Percentiles rank a stretch among this genome's conserved stretches.
Evolutionary conservation across 2,888 invertebrate species (phyloP).

Genomic region (Pasiphila rectangulata): DNA sequence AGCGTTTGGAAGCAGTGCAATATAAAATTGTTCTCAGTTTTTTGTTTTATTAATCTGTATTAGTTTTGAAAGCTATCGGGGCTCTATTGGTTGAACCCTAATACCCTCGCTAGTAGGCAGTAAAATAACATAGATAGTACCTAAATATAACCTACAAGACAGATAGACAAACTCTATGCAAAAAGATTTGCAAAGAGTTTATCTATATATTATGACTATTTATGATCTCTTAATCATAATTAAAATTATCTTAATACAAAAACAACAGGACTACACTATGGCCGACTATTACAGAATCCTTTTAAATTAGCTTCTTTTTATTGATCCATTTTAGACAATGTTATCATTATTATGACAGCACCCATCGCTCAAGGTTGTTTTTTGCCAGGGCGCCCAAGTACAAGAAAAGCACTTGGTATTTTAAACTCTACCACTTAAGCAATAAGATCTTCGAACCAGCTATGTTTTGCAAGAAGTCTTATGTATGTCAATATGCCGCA

Average conservation of each 20-base stretch:
- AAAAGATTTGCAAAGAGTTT: too few species aligned
- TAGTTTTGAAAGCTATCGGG: too few species aligned
- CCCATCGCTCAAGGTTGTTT: constrained; percentile 25
- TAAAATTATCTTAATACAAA: background rate
- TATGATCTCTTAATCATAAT: too few species aligned
- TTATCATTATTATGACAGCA: constrained; percentile 12
- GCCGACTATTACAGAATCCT: background rate
- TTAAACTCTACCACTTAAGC: constrained; percentile 13
- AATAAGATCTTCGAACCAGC: constrained; percentile 16
- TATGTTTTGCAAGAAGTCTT: constrained; percentile 37
- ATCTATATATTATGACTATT: too few species aligned
- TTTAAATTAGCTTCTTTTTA: background rate
- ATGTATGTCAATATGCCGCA: constrained; percentile 56
- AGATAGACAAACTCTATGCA: too few species aligned
- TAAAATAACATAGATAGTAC: too few species aligned
- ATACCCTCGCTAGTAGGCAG: too few species aligned
- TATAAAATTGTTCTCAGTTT: constrained; percentile 7
- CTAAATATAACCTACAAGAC: too few species aligned
- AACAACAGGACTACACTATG: too few species aligned
- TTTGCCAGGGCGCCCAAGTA: constrained; percentile 21
- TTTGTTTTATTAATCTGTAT: background rate
- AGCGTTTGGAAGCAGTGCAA: constrained; percentile 17
- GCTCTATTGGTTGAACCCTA: too few species aligned
- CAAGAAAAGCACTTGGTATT: constrained; percentile 9
- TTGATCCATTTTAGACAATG: background rate